Conservation (phyloP, 1,140 invertebrate species). For the Steinernema khuongi region DNA sequence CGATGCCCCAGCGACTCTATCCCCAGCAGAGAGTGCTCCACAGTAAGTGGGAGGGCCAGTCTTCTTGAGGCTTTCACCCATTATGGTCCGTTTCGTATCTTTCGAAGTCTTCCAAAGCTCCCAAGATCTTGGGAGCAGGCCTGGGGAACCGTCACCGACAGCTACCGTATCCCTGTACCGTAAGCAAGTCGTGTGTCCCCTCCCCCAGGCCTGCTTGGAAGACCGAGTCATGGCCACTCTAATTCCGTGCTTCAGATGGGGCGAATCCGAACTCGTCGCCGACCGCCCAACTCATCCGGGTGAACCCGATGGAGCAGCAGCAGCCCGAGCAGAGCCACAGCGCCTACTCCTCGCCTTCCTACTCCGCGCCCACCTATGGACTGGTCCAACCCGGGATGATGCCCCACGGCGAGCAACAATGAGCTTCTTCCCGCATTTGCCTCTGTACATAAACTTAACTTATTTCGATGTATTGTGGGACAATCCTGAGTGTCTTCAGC, state of each 20-base stretch:
- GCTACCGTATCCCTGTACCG: no score
- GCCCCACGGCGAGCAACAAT: not conserved
- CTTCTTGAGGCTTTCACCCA: no score
- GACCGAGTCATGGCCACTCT: no score
- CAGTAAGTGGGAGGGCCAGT: no score
- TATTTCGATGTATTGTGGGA: no score
- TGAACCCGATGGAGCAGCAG: not conserved
- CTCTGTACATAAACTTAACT: not conserved
- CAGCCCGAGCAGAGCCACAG: not conserved
- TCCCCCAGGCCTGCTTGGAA: no score
- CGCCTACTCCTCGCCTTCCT: not conserved
- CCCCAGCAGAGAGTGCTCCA: not conserved
- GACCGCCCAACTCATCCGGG: not conserved
- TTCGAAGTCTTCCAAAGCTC: no score
- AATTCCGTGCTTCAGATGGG: not conserved
- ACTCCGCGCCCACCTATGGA: not conserved
- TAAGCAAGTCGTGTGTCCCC: no score
- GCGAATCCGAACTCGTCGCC: not conserved
- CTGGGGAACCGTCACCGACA: no score
- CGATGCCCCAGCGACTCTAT: not conserved
- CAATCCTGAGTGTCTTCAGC: no score
- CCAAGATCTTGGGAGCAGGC: no score
- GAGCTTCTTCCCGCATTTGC: not conserved
- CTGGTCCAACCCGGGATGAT: not conserved
- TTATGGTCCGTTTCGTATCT: no score